Conservation (phyloP, 2,113 vertebrate genomes). For the Aix galericulata region DNA sequence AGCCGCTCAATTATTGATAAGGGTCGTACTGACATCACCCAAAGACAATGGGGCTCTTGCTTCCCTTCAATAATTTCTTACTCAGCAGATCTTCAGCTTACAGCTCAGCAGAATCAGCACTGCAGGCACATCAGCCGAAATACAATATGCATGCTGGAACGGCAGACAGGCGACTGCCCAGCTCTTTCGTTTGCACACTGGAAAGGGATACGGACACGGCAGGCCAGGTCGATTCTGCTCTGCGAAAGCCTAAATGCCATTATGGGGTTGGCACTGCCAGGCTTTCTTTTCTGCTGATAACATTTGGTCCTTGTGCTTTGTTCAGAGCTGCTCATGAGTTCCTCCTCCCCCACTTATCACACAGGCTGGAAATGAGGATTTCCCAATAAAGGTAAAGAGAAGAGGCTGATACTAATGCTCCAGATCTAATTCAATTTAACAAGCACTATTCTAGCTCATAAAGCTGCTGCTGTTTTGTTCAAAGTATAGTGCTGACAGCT, state of each 20-base stretch:
- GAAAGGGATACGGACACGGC: not conserved
- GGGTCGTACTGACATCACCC: slow-evolving; percentile 49
- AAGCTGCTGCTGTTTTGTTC: slow-evolving; percentile 30
- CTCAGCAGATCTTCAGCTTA: slow-evolving; percentile 35
- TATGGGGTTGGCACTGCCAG: not conserved
- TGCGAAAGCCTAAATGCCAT: not conserved
- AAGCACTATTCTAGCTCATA: not conserved
- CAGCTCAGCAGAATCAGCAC: slow-evolving; percentile 9
- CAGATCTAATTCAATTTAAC: slow-evolving; percentile 11
- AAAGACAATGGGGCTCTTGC: slow-evolving; percentile 45
- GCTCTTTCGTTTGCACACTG: not conserved
- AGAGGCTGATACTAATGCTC: not conserved
- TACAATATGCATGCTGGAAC: not conserved
- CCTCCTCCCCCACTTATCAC: slow-evolving; percentile 31
- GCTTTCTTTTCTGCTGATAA: slow-evolving; percentile 19
- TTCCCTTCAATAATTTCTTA: slow-evolving; percentile 56
- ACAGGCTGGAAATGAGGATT: slow-evolving; percentile 30
- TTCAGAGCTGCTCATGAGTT: slow-evolving; percentile 25
- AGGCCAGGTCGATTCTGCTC: not conserved
- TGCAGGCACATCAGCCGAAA: slow-evolving; percentile 54
- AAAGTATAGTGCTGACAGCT: not conserved
- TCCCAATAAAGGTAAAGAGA: slow-evolving; percentile 52
- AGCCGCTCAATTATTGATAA: slow-evolving; percentile 74
- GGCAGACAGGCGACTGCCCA: not conserved
- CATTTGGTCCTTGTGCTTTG: slow-evolving; percentile 22